phyloP scores from a whole-genome alignment of 2,888 invertebrate genomes.

The Cosmorhoe ocellata region DNA sequence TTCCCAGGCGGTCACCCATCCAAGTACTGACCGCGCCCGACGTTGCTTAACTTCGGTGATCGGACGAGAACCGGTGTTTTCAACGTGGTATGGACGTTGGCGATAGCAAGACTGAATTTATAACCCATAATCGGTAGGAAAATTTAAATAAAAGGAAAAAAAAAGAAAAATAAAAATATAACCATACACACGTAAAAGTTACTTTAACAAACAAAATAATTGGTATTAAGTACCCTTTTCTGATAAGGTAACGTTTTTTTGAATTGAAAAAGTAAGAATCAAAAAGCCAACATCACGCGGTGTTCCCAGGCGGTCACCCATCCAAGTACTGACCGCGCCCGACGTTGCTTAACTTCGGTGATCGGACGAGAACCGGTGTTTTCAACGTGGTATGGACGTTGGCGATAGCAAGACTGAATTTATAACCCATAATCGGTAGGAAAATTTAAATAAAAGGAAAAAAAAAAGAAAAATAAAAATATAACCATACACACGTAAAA shows the following conservation, averaged over 20 bases:
- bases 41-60: constrained; percentile 74
- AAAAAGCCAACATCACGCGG: constrained; percentile 58
- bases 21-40: constrained; percentile 71
- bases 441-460: too few species aligned
- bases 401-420: constrained; percentile 10
- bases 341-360: constrained; percentile 57
- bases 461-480: too few species aligned
- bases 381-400: constrained; percentile 37
- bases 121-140: too few species aligned
- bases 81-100: constrained; percentile 66
- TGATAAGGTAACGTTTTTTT: too few species aligned
- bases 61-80: constrained; percentile 74
- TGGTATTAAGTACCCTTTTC: too few species aligned
- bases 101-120: too few species aligned
- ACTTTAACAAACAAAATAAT: too few species aligned
- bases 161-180: too few species aligned
- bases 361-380: constrained; percentile 26
- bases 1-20: constrained; percentile 65
- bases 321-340: constrained; percentile 68
- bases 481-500: too few species aligned
- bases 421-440: too few species aligned
- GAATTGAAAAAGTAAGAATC: neutral
- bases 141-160: too few species aligned
- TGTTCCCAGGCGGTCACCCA: constrained; percentile 67
- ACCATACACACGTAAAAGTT: too few species aligned